Base-by-base conservation (phyloP, 2,797 vertebrate species). In the Spea hammondii region DNA sequence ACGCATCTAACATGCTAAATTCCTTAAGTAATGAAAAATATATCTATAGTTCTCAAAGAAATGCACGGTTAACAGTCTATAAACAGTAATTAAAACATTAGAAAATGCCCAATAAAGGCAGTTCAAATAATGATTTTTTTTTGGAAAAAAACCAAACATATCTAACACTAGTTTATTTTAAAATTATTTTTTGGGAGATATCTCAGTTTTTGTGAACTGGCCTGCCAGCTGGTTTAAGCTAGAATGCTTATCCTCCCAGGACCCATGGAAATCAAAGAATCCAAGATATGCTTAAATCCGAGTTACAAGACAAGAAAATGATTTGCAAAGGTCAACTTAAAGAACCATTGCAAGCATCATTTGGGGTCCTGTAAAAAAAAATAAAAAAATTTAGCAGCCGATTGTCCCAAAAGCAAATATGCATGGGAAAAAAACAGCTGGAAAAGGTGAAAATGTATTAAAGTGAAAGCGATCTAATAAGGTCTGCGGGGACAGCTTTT, bases 381-480 rank as follows among this genome's bases (percentile, higher is more conserved):
- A n/a, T n/a, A n/a, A n/a, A 17, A 8, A n/a, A 57, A 44, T 46
- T 8, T 45, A 57, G 10, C 32, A 65, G 51, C 5, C 8, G 46
- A 66, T 14, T 66, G 32, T 54, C 57, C 32, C 11, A 7, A 88
- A 80, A 86, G 90, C 90, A 88, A 62, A 17, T 62, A 17, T 4
- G 9, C n/a, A 80, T n/a, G 86, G 90, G 90, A 88, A 5, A 88
- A 89, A 57, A 91, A 89, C 89, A 92, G 88, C 88, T 89, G 89
- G 88, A 86, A 86, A 86, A 82, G 88, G 86, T 88, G 91, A 87
- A 32, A 88, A 86, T 78, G 72, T 79, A 89, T 87, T 88, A 89
- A 90, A 90, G 89, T 87, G 92, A 91, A 91, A 91, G 85, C 89
- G 89, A 91, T 88, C 88, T 88, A 90, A 90, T 86, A 84, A 88